Percentiles rank a stretch among this genome's conserved stretches.
phyloP scores from a whole-genome alignment of 2,113 vertebrate species.

The Aix galericulata region DNA sequence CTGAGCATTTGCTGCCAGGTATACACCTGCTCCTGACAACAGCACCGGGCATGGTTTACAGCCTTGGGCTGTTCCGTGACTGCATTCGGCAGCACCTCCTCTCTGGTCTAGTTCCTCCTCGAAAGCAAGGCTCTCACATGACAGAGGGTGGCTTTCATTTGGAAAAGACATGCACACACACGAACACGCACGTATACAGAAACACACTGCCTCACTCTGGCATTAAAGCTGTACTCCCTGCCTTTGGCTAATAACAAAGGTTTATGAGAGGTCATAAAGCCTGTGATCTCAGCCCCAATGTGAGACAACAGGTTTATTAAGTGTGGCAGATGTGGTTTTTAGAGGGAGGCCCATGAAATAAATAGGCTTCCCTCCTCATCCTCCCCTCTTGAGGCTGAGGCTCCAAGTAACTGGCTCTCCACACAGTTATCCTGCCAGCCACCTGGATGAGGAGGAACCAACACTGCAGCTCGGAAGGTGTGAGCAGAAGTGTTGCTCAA shows the following conservation, averaged over 20 bases:
- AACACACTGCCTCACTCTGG: neutral
- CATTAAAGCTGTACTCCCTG: neutral
- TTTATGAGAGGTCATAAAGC: neutral
- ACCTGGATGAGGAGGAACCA: neutral
- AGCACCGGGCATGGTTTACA: neutral
- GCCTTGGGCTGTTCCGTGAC: neutral
- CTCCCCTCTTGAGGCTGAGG: neutral
- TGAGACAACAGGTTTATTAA: neutral
- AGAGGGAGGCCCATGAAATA: neutral
- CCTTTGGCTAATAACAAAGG: neutral
- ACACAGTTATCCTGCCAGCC: neutral
- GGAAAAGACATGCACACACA: neutral
- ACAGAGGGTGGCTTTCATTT: neutral
- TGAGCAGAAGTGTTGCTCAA: neutral
- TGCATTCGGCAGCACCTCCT: neutral
- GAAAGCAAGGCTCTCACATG: neutral
- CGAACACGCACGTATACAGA: neutral
- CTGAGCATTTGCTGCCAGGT: neutral
- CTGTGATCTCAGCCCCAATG: neutral
- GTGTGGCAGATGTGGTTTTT: neutral
- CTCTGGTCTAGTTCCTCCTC: neutral
- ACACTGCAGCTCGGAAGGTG: neutral
- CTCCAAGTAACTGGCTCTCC: neutral
- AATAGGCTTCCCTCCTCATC: fast-evolving
- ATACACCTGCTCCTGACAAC: conserved; percentile 15